Base-by-base conservation (phyloP, 2,888 invertebrate species). In the Melinopterus prodromus region DNA sequence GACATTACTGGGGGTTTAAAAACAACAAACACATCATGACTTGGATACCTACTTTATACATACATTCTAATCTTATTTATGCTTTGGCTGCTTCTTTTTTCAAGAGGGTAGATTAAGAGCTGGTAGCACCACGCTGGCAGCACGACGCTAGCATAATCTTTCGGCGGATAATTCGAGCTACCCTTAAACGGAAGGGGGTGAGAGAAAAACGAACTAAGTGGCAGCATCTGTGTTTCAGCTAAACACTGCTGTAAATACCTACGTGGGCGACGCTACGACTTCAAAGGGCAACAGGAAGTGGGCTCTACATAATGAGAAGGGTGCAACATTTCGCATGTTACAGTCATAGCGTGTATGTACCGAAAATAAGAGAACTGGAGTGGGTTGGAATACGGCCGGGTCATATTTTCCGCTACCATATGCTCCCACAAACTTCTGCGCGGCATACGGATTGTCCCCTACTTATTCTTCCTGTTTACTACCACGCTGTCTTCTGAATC, bases 221-320 rank as follows among this genome's bases (percentile, higher is more conserved):
- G 53, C 53, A 53, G 53, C 53, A 53, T 53, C 53, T 53, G 53
- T 53, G 53, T 53, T 53, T 9, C 53, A 53, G 53, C 53, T 53
- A 53, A 53, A 53, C 53, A 53, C 53, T 53, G 53, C 53, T 53
- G 53, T 53, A 53, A 53, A 53, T 53, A 53, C 53, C 53, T 12
- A 53, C 53, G 26, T 26, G 3, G 26, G 26, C 26, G 26, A 26
- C 53, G 7, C 53, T 53, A 53, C 53, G 53, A 53, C 53, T 74
- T 74, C 74, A 37, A 74, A 74, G 74, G 74, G 74, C 37, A 74
- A 74, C 74, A 35, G 74, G 36, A 74, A 74, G 74, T 74, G 36
- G 74, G 35, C 74, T 74, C 37, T 74, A 74, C 37, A 74, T 74
- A 74, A 74, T 74, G 74, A 74, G 74, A n/a, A 37, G 74, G 74